Conservation (phyloP, 2,797 vertebrate genomes). For the Spondyliosoma cantharus region DNA sequence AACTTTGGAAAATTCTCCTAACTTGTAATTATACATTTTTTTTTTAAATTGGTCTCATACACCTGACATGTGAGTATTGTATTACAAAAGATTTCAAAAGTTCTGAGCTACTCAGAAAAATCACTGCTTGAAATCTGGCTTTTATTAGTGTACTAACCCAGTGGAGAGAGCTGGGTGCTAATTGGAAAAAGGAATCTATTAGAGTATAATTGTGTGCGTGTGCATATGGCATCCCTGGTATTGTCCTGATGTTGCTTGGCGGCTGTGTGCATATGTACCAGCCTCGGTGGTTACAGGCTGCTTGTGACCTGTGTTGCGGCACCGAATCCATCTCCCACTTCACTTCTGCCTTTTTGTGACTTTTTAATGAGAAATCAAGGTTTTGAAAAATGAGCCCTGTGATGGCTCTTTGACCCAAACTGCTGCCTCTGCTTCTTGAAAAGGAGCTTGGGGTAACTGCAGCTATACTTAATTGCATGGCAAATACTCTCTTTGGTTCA, state of each 20-base stretch:
- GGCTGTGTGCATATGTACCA: background rate
- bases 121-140: background rate
- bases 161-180: background rate
- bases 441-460: conserved; percentile 11
- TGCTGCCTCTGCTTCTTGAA: conserved; percentile 16
- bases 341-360: conserved; percentile 27
- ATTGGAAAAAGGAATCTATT: background rate
- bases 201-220: background rate
- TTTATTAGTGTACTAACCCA: background rate
- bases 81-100: background rate
- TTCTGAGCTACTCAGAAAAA: background rate
- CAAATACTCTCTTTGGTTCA: conserved; percentile 33
- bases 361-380: conserved; percentile 53
- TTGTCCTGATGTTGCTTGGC: background rate
- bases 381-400: conserved; percentile 41
- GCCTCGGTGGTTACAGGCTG: background rate
- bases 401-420: conserved; percentile 39
- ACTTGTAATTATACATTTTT: background rate
- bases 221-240: background rate
- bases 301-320: conserved; percentile 3
- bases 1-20: background rate
- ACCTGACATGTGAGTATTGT: background rate
- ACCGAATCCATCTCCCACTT: background rate
- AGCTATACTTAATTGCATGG: conserved; percentile 40
- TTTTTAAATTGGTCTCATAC: background rate